Evolutionary conservation across 2,113 vertebrate genomes (phyloP).

Genomic region (Pangasianodon gigas): DNA sequence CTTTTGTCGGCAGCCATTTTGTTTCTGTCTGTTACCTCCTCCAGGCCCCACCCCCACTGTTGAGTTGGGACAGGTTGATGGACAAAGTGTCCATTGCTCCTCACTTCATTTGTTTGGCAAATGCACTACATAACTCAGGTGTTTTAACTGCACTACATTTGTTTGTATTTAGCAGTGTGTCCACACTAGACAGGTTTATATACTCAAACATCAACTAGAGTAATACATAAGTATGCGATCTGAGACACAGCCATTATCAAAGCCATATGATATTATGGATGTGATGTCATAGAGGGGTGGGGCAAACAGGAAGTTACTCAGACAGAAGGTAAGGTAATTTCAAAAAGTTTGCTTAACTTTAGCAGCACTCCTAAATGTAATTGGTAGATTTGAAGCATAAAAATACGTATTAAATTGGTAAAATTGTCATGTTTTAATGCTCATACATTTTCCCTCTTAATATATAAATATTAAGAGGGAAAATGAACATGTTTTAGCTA

Average conservation of each 20-base stretch:
- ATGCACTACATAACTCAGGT: conserved; percentile 23
- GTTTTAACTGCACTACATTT: conserved; percentile 26
- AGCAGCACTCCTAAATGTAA: not conserved
- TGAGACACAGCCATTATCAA: not conserved
- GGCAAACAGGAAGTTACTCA: not conserved
- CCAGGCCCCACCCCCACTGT: not conserved
- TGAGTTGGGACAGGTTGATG: conserved; percentile 14
- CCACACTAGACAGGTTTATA: conserved; percentile 21
- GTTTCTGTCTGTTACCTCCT: conserved; percentile 1
- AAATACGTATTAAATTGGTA: not conserved
- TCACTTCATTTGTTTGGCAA: conserved; percentile 25
- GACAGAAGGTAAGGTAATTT: not conserved
- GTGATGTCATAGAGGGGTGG: conserved; percentile 5
- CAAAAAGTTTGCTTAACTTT: not conserved
- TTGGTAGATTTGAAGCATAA: not conserved
- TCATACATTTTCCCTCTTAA: not conserved
- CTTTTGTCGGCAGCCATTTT: not conserved
- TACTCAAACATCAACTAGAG: not conserved
- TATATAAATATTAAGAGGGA: not conserved
- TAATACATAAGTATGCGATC: conserved; percentile 3
- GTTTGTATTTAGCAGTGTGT: conserved; percentile 24
- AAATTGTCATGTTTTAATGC: not conserved
- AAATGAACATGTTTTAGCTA: not conserved
- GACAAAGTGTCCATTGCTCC: conserved; percentile 18
- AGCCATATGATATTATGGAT: conserved; percentile 16